These are phyloP conservation scores for Melieria crassipennis DNA, from an alignment of 2,888 invertebrate species.

Conservation along the genomic window DNA sequence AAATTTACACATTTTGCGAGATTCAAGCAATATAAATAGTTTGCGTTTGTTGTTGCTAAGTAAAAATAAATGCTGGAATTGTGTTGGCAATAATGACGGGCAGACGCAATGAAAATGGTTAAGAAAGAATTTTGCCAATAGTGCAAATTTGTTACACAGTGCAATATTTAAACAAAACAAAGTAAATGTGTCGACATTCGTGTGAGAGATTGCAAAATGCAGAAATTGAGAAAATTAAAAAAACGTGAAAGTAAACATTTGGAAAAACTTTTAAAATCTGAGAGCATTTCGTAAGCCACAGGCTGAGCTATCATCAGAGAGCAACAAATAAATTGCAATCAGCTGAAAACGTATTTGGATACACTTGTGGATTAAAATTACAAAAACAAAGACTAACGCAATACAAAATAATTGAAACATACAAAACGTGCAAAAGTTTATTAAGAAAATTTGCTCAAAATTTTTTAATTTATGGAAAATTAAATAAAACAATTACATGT, in stretches of 20 bases:
- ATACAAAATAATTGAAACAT: too few species aligned
- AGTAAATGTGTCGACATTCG: background rate
- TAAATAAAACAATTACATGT: too few species aligned
- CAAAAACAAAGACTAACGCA: too few species aligned
- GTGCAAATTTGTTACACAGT: conserved; percentile 16
- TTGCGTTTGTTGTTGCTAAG: conserved; percentile 27
- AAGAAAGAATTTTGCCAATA: conserved; percentile 17
- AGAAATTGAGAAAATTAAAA: conserved; percentile 38
- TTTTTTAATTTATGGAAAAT: too few species aligned
- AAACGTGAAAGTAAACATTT: conserved; percentile 30
- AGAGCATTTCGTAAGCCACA: too few species aligned
- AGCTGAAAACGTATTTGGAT: too few species aligned
- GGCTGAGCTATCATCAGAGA: too few species aligned
- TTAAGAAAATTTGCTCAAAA: too few species aligned
- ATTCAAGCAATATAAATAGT: conserved; percentile 29
- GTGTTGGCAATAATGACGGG: conserved; percentile 27
- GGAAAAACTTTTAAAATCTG: too few species aligned
- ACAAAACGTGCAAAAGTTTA: too few species aligned
- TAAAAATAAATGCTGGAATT: conserved; percentile 32
- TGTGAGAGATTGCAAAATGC: conserved; percentile 13
- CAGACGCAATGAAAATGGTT: conserved; percentile 7
- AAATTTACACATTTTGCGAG: background rate
- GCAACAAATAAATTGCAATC: too few species aligned
- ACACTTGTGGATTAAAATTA: too few species aligned
- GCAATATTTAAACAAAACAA: background rate